Evolutionary conservation across 2,888 invertebrate genomes (phyloP), one percentile per base, ranked within the genome.

Genomic region (Phyto melanocephala): DNA sequence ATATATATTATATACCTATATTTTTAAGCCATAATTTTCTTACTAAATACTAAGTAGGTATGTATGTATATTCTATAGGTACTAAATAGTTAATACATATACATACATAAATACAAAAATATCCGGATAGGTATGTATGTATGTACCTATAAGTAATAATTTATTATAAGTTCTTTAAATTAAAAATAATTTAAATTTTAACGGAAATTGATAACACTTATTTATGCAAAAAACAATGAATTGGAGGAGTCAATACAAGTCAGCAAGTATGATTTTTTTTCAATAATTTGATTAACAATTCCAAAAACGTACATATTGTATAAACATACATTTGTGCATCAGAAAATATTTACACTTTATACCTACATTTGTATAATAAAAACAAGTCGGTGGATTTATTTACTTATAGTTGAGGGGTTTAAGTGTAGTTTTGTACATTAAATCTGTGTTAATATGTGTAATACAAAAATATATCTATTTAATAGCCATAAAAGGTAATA

Each of bases 401-500:
- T 13, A 50, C 22, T 45, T 45, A 22, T 6, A 13, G 13, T 22
- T n/a, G n/a, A 50, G 5, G 50, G 22, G 13, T 50, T 11, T 22
- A 22, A 20, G 37, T 40, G n/a, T n/a, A n/a, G n/a, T n/a, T n/a
- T n/a, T n/a, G n/a, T n/a, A n/a, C n/a, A n/a, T n/a, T n/a, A n/a
- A n/a, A n/a, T n/a, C n/a, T n/a, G n/a, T n/a, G n/a, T n/a, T n/a
- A n/a, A n/a, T n/a, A n/a, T n/a, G n/a, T n/a, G n/a, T n/a, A n/a
- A n/a, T n/a, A n/a, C n/a, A n/a, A n/a, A n/a, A 40, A 42, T 58
- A 58, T 17, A 50, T 60, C 42, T 72, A 52, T 80, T 28, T 17
- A 62, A 71, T 62, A 60, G 17, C 72, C 79, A 62, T 72, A 80
- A 80, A 80, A 67, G 79, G 72, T 20, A 62, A 74, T 74, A 56